Evolutionary conservation across 2,113 vertebrate species (phyloP), one percentile per base, ranked within the genome.

Genomic region (Daboia siamensis): DNA sequence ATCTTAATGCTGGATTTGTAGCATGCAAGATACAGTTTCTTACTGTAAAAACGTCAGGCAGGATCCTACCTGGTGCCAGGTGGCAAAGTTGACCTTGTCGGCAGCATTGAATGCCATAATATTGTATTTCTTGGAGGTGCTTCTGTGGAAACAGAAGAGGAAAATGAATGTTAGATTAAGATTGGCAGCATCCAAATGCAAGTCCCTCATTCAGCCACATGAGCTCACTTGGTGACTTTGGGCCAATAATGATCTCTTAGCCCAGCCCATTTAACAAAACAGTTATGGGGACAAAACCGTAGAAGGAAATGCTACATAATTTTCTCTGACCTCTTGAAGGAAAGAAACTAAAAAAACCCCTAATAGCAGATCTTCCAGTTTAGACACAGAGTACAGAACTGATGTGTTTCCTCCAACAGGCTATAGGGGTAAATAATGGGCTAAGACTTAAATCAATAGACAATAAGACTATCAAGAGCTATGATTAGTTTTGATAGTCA

Each of bases 91-190:
- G 93, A 99, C 98, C 95, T 97, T 98, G 96, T 99, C 99, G 0
- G 98, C 99, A 10, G 98, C 96, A 86, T 99, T 99, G 94, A 99
- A 99, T 23, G 98, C 98, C 99, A 99, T 99, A 90, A 99, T 98
- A 86, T 98, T 99, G 94, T 98, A 99, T 94, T 98, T 98, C 95
- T 99, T 99, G 92, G 93, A 98, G 33, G 98, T 98, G 91, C 98
- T 99, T 97, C 98, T 99, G 94, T 26, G 55, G 51, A 23, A 20
- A 64, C 21, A 64, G 33, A 26, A 46, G 5, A 52, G 15, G 69
- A 52, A 56, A 54, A 91, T 69, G 12, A 55, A 5, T 21, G n/a
- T 39, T 80, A 74, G 69, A 74, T 39, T 74, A 39, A 39, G 33
- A 80, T 21, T 21, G 33, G 17, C 39, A 17, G 74, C 7, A 33